Percentiles rank a stretch among this genome's conserved stretches.
phyloP scores from a whole-genome alignment of 2,888 invertebrate genomes.

The Xestia xanthographa region DNA sequence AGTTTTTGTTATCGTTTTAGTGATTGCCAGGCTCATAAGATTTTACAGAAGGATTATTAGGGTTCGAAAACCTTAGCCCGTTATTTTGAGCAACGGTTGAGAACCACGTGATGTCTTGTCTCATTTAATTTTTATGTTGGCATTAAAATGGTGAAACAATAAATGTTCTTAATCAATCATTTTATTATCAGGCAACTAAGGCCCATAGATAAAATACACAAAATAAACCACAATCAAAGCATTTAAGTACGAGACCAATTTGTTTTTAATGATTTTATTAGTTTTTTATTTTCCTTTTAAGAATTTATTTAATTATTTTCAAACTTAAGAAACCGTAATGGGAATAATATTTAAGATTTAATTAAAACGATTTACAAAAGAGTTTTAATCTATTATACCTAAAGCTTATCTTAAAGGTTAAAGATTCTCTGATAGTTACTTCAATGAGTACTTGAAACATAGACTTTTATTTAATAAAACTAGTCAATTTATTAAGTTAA shows the following conservation, averaged over 20 bases:
- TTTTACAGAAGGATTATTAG: background rate
- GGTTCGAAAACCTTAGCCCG: background rate
- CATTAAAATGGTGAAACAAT: background rate
- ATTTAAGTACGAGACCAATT: background rate
- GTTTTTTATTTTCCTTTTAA: too few species aligned
- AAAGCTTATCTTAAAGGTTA: too few species aligned
- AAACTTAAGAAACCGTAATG: too few species aligned
- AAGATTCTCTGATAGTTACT: too few species aligned
- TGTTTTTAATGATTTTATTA: background rate
- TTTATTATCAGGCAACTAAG: too few species aligned
- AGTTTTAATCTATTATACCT: too few species aligned
- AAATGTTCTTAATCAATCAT: background rate
- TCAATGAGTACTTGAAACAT: background rate
- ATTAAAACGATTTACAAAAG: background rate
- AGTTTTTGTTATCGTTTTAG: background rate
- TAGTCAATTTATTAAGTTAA: too few species aligned
- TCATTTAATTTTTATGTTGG: background rate
- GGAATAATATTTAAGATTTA: background rate
- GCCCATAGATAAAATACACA: too few species aligned
- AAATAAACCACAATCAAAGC: background rate
- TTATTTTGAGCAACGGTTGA: background rate
- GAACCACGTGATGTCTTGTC: background rate
- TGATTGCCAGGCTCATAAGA: background rate
- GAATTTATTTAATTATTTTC: too few species aligned
- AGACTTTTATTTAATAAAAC: background rate